Percentiles rank a stretch among this genome's conserved stretches.
phyloP scores from a whole-genome alignment of 2,888 invertebrate genomes.

The Stramonita haemastoma region DNA sequence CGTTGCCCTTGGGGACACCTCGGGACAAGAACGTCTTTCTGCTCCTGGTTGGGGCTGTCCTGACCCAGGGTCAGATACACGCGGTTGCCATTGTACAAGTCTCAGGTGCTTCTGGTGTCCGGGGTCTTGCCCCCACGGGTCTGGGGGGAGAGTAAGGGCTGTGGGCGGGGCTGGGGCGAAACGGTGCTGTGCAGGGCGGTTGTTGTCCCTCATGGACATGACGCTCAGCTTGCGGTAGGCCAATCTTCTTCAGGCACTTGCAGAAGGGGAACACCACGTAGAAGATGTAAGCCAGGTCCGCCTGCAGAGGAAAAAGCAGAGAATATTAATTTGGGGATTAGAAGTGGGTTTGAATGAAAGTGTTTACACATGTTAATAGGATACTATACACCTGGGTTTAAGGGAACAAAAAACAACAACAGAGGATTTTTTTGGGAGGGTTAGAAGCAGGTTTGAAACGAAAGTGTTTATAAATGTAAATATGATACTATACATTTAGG shows the following conservation, averaged over 20 bases:
- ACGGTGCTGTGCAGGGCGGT: slow-evolving; percentile 43
- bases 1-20: neutral
- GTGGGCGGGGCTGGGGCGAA: slow-evolving; percentile 18
- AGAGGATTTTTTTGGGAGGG: no score
- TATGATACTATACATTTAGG: no score
- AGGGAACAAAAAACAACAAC: no score
- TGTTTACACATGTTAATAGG: no score
- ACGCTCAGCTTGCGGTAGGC: slow-evolving; percentile 60
- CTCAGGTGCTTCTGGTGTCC: slow-evolving; percentile 38
- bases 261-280: slow-evolving; percentile 70
- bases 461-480: no score
- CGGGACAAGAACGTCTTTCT: slow-evolving; percentile 8
- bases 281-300: slow-evolving; percentile 63
- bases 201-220: slow-evolving; percentile 63
- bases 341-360: no score
- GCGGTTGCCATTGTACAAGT: slow-evolving; percentile 33
- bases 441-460: no score
- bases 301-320: slow-evolving; percentile 54
- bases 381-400: no score
- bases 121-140: neutral
- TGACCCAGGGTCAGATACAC: slow-evolving; percentile 10
- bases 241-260: slow-evolving; percentile 63
- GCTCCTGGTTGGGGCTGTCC: slow-evolving; percentile 32
- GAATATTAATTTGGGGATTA: no score
- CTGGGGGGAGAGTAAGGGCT: neutral